phyloP scores from a whole-genome alignment of 23 tunicate species.

The Clavelina lepadiformis region DNA sequence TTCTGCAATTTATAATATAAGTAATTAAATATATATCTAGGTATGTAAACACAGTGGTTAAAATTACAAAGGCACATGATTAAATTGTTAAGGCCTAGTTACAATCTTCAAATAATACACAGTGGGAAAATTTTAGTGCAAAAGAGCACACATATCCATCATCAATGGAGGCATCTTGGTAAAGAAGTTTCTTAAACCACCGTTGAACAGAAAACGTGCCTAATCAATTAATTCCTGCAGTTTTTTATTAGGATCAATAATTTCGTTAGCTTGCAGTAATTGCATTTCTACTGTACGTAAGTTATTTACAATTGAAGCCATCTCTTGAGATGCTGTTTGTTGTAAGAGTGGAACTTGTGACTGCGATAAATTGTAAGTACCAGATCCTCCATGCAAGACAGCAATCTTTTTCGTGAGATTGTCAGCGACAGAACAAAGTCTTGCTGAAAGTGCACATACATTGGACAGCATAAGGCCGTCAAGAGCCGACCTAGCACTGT shows the following conservation, averaged over 20 bases:
- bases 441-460: slow-evolving; percentile 68
- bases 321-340: slow-evolving; percentile 81
- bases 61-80: too few species aligned
- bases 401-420: slow-evolving; percentile 50
- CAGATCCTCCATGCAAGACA: slow-evolving; percentile 38
- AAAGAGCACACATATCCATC: too few species aligned
- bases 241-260: slow-evolving; percentile 51
- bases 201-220: too few species aligned
- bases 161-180: too few species aligned
- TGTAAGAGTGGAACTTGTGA: slow-evolving; percentile 85
- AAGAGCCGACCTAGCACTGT: slow-evolving; percentile 39
- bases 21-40: too few species aligned
- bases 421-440: slow-evolving; percentile 52
- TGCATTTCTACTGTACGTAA: slow-evolving; percentile 77
- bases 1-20: too few species aligned
- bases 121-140: too few species aligned
- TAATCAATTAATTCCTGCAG: slow-evolving; percentile 31
- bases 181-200: too few species aligned
- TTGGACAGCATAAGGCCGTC: slow-evolving; percentile 77
- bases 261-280: slow-evolving; percentile 50
- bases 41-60: too few species aligned
- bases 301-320: slow-evolving; percentile 89
- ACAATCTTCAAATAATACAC: too few species aligned
- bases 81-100: too few species aligned
- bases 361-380: slow-evolving; percentile 37